Base-by-base conservation (phyloP, 2,888 invertebrate species). In the Cheilosia vulpina region DNA sequence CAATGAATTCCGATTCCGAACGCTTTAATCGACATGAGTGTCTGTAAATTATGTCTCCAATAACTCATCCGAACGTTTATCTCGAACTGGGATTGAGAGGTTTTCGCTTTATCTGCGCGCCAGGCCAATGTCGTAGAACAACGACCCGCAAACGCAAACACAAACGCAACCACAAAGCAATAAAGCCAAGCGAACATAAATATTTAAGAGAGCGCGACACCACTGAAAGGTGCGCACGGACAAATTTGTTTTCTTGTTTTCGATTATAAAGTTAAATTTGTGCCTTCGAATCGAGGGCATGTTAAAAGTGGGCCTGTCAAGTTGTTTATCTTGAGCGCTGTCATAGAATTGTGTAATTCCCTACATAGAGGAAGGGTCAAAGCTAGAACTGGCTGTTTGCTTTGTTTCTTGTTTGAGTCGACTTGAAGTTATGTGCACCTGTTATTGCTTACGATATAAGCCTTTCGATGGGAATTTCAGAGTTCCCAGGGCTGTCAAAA, bases 231-330 rank as follows among this genome's bases (percentile, higher is more conserved):
- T 66, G 52, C 52, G 15, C 31, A 57, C 41, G 58, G 78, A 83
- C 82, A 78, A 83, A 78, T 83, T 83, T 72, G 63, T 73, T 62
- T 63, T 41, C 31, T 71, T 41, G 47, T 55, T 78, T 62, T 78
- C 21, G 38, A 17, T 69, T 41, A 55, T 66, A 53, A 66, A 53
- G 21, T 66, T 53, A n/a, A 43, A 66, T 17, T 66, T 53, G 13
- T 52, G 60, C n/a, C 11, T 63, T 47, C 7, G 27, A 55, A 38
- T 58, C 15, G 58, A 13, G 58, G 41, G 38, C 38, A 58, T 41
- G 66, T 41, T n/a, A n/a, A 50, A 52, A 38, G 65, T 52, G 38
- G 3, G 38, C 11, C 17, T 13, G 52, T 38, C 21, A 27, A 41
- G 38, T 19, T 38, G 38, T 58, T 38, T 41, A 58, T 58, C 58